These are phyloP conservation scores for Hypsibius dujardini DNA, from an alignment of 1,140 invertebrate genomes.

Conservation along the genomic window DNA sequence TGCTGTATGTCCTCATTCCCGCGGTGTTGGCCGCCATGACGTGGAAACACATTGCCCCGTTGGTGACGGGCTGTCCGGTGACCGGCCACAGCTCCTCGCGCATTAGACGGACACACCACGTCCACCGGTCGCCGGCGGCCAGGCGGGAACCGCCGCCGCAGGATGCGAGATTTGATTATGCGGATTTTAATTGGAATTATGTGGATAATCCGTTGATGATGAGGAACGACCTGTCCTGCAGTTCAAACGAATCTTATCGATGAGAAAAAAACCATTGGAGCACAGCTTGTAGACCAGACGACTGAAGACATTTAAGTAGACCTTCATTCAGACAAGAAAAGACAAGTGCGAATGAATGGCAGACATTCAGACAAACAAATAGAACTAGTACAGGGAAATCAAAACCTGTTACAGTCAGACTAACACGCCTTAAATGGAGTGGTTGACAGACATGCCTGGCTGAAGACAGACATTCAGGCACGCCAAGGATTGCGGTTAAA, in stretches of 20 bases:
- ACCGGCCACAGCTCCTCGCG: background rate
- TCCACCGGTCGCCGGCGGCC: background rate
- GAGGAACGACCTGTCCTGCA: background rate
- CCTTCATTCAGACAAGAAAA: background rate
- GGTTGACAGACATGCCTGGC: too few species aligned
- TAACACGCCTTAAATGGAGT: too few species aligned
- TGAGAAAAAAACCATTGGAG: background rate
- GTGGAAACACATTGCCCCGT: background rate
- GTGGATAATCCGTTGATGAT: background rate
- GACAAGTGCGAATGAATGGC: background rate
- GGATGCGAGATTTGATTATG: background rate
- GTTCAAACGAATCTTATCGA: background rate
- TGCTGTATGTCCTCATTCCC: background rate
- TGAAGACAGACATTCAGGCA: too few species aligned
- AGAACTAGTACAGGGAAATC: too few species aligned
- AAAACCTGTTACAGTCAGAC: too few species aligned
- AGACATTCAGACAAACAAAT: background rate
- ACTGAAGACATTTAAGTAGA: background rate
- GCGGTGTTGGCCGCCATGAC: background rate
- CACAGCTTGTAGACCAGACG: background rate
- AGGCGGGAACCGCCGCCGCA: background rate
- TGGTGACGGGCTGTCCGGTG: background rate
- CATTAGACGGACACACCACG: background rate
- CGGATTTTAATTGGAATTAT: constrained; percentile 7
- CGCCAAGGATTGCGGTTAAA: too few species aligned